phyloP scores from a whole-genome alignment of 2,797 vertebrate species.

The Fundulus diaphanus region DNA sequence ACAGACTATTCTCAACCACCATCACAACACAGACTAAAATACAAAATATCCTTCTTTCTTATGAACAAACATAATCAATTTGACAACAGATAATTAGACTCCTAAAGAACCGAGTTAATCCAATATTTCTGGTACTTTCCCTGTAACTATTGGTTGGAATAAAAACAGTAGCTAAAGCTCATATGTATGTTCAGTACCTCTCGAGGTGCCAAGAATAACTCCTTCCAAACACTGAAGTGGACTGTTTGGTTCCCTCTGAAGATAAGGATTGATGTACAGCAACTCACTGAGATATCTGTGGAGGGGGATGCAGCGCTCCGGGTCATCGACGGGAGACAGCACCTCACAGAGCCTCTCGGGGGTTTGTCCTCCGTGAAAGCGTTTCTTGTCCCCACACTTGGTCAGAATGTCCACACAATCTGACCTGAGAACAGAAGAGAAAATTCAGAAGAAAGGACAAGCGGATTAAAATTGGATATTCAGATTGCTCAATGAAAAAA shows the following conservation, averaged over 20 bases:
- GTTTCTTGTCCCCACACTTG: constrained; percentile 93
- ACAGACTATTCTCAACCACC: neutral
- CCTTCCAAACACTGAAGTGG: neutral
- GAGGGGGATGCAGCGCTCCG: constrained; percentile 93
- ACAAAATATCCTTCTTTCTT: neutral
- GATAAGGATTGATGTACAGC: no score
- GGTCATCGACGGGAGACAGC: constrained; percentile 91
- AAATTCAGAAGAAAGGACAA: neutral
- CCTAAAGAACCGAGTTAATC: neutral
- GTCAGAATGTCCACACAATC: constrained; percentile 97
- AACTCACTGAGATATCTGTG: constrained; percentile 93
- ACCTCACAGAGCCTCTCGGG: constrained; percentile 96
- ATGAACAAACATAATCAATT: neutral
- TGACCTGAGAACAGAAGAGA: constrained; percentile 80
- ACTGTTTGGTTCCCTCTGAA: neutral
- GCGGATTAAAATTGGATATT: neutral
- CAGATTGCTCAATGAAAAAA: neutral
- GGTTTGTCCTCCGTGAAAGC: constrained; percentile 91
- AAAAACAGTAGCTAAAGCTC: neutral
- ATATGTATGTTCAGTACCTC: neutral
- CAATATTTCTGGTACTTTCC: neutral
- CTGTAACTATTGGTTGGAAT: neutral
- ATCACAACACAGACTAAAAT: neutral
- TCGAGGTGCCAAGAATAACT: neutral
- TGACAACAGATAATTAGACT: no score